Evolutionary conservation across 2,888 invertebrate species (phyloP), one percentile per base, ranked within the genome.

Genomic region (Belgica antarctica): DNA sequence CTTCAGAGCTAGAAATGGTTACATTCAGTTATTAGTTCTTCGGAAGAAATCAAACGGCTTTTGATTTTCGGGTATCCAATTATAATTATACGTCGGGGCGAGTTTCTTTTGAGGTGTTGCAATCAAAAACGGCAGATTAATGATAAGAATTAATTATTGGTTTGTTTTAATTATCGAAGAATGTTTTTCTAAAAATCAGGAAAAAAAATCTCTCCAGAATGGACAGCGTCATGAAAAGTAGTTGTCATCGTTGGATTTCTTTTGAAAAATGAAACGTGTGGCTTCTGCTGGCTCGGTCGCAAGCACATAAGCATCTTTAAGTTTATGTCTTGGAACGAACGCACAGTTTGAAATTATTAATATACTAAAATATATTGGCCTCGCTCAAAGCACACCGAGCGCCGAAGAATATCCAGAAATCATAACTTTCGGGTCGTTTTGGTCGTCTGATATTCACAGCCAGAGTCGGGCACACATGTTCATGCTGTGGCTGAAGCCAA

Each of bases 21-120:
- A n/a, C n/a, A n/a, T n/a, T n/a, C n/a, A 4, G 28, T 61, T 61
- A 70, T 70, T 70, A 70, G 61, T 70, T 61, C 59, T 61, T 70
- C 61, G 61, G 61, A 28, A 28, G 27, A 70, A 59, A 22, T 68
- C 66, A 66, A 66, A 66, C 12, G 22, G 28, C 15, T 61, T 8
- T 24, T 28, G 24, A 52, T 52, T 19, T 52, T 22, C 24, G 19
- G 17, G 46, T 46, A 8, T 46, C 46, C 61, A 61, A 61, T 61
- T 61, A 61, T 61, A 12, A 52, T n/a, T n/a, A n/a, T n/a, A n/a
- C n/a, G n/a, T n/a, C n/a, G n/a, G n/a, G n/a, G n/a, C n/a, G n/a
- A n/a, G n/a, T n/a, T n/a, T n/a, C n/a, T n/a, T n/a, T n/a, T n/a
- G n/a, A n/a, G n/a, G n/a, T n/a, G n/a, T n/a, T n/a, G n/a, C n/a